These are phyloP conservation scores for Ianthella basta DNA, from an alignment of 37 sponge, comb jelly and placozoan genomes.

Conservation along the genomic window DNA sequence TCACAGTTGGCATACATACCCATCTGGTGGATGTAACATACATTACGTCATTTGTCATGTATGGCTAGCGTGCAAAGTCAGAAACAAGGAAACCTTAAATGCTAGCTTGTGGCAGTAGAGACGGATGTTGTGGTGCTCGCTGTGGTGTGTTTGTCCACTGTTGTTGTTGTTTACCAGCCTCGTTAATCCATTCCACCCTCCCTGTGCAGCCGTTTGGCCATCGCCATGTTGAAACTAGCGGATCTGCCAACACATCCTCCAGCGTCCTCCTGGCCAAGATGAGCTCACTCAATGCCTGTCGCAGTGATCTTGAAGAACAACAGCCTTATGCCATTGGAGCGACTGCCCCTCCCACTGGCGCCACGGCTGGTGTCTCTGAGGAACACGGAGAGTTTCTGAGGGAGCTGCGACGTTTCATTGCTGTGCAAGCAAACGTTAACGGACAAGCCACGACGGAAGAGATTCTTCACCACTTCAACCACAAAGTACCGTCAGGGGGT, in stretches of 20 bases:
- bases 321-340: slow-evolving; percentile 32
- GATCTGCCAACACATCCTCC: slow-evolving; percentile 67
- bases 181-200: no score
- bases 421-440: slow-evolving; percentile 44
- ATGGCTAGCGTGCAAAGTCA: no score
- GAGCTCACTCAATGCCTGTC: slow-evolving; percentile 52
- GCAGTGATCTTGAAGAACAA: neutral
- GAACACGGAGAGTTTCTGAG: slow-evolving; percentile 51
- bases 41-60: no score
- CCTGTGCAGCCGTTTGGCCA: no score
- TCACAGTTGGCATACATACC: no score
- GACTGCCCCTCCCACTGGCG: neutral
- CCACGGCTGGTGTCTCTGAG: slow-evolving; percentile 1
- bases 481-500: slow-evolving; percentile 40
- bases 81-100: no score
- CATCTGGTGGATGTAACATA: no score
- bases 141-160: no score
- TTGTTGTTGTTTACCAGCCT: no score
- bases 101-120: no score
- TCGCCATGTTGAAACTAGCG: neutral
- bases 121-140: no score
- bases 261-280: slow-evolving; percentile 68
- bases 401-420: slow-evolving; percentile 80
- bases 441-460: slow-evolving; percentile 91
- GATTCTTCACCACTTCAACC: slow-evolving; percentile 65